Conservation (phyloP, 2,797 vertebrate species). For the Nyctalus aviator region DNA sequence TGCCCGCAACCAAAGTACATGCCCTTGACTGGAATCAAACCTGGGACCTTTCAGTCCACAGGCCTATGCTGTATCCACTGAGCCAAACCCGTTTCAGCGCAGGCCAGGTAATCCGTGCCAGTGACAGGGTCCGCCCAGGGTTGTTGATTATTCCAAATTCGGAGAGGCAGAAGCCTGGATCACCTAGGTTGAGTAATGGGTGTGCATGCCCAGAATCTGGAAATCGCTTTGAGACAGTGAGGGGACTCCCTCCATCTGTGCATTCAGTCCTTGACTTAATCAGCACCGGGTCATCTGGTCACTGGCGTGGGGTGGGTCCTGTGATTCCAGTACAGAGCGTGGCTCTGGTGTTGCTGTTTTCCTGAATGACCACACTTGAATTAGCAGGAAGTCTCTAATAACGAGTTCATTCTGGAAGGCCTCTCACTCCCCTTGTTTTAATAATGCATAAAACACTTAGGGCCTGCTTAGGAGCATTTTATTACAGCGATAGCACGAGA, state of each 20-base stretch:
- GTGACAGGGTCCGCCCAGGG: not conserved
- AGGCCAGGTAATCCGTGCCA: conserved; percentile 48
- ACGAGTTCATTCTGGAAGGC: conserved; percentile 45
- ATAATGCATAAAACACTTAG: not conserved
- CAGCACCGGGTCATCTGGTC: conserved; percentile 4
- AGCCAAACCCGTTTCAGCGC: not conserved
- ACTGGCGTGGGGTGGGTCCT: not conserved
- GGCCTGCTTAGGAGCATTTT: not conserved
- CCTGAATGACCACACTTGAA: conserved; percentile 10
- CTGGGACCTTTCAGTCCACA: too few relatives aligned
- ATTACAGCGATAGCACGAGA: not conserved
- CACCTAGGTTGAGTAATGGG: conserved; percentile 36
- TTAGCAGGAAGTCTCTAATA: not conserved
- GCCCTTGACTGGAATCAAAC: too few relatives aligned
- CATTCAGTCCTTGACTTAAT: not conserved
- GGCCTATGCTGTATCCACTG: too few relatives aligned
- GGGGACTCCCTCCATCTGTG: not conserved
- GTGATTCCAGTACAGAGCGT: not conserved
- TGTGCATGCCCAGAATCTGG: not conserved
- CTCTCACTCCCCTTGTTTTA: conserved; percentile 18
- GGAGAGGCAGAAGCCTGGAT: conserved; percentile 51
- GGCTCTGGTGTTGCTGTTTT: not conserved
- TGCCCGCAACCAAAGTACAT: too few relatives aligned
- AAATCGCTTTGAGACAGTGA: not conserved
- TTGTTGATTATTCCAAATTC: conserved; percentile 70